These are phyloP conservation scores for Myxocyprinus asiaticus DNA, from an alignment of 2,113 vertebrate genomes.

Conservation along the genomic window DNA sequence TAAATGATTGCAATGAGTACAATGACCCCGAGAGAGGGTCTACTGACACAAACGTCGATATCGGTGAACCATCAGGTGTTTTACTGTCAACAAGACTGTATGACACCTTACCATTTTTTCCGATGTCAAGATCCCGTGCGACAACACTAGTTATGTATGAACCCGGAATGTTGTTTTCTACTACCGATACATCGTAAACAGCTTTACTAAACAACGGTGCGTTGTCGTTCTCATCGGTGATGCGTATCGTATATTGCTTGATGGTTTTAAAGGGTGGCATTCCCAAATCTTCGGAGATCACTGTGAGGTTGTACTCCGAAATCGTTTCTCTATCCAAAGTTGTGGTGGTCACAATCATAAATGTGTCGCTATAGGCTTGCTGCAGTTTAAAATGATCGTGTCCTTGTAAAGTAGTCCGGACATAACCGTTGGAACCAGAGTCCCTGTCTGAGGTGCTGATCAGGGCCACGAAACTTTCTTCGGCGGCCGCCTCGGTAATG, in stretches of 20 bases:
- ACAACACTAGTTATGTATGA: conserved; percentile 74
- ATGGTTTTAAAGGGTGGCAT: conserved; percentile 73
- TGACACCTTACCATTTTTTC: conserved; percentile 66
- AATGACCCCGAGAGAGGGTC: conserved; percentile 67
- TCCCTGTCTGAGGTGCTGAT: conserved; percentile 78
- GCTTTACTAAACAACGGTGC: conserved; percentile 71
- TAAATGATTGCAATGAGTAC: conserved; percentile 65
- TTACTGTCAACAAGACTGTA: conserved; percentile 70
- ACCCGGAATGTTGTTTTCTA: conserved; percentile 77
- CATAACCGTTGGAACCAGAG: conserved; percentile 76
- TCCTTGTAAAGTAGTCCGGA: conserved; percentile 71
- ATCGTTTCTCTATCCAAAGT: conserved; percentile 73
- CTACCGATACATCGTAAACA: conserved; percentile 71
- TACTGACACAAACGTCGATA: conserved; percentile 67
- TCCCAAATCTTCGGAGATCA: conserved; percentile 76
- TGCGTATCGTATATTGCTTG: conserved; percentile 72
- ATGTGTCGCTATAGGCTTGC: conserved; percentile 75
- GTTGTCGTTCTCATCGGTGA: conserved; percentile 79
- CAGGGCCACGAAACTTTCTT: conserved; percentile 77
- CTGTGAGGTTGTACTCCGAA: conserved; percentile 76
- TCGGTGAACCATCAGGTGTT: conserved; percentile 37
- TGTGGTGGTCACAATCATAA: conserved; percentile 73
- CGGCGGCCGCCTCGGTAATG: conserved; percentile 76
- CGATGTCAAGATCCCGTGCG: conserved; percentile 71
- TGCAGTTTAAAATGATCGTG: conserved; percentile 75